Evolutionary conservation across 2,888 invertebrate genomes (phyloP).

Genomic region (Meiosimyza platycephala): DNA sequence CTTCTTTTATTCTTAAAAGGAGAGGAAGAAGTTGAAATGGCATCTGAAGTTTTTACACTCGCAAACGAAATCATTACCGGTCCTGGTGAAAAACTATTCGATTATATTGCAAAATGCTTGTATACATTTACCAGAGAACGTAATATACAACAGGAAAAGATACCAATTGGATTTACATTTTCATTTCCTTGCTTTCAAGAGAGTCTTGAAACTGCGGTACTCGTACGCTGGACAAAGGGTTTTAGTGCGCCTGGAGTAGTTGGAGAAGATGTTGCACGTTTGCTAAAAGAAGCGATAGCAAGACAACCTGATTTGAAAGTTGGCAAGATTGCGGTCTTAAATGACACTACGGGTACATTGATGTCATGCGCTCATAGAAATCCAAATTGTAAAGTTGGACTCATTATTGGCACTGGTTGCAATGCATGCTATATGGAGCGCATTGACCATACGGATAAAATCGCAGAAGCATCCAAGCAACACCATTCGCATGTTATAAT

Average conservation of each 20-base stretch:
- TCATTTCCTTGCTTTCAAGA: slow-evolving; percentile 90
- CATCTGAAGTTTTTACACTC: slow-evolving; percentile 93
- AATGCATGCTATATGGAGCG: slow-evolving; percentile 73
- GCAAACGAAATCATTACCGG: slow-evolving; percentile 91
- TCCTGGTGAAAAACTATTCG: slow-evolving; percentile 85
- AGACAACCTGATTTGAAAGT: slow-evolving; percentile 83
- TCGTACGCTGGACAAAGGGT: slow-evolving; percentile 95
- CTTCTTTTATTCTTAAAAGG: slow-evolving; percentile 82
- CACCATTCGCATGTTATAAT: slow-evolving; percentile 76
- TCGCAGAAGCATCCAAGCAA: slow-evolving; percentile 72
- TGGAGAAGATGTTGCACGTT: slow-evolving; percentile 86
- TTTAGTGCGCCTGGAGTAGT: slow-evolving; percentile 92
- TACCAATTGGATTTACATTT: slow-evolving; percentile 95
- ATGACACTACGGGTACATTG: slow-evolving; percentile 92
- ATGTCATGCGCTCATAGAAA: slow-evolving; percentile 90
- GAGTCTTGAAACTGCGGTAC: slow-evolving; percentile 83
- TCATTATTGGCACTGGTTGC: slow-evolving; percentile 35
- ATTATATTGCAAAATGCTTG: slow-evolving; percentile 92
- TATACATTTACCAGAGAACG: slow-evolving; percentile 86
- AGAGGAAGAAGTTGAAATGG: slow-evolving; percentile 85
- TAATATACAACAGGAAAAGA: slow-evolving; percentile 72
- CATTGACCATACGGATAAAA: slow-evolving; percentile 73
- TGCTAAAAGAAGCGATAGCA: slow-evolving; percentile 85
- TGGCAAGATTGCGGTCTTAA: slow-evolving; percentile 87
- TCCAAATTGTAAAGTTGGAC: slow-evolving; percentile 79